phyloP scores from a whole-genome alignment of 23 tunicate species.

The Oikopleura albicans region DNA sequence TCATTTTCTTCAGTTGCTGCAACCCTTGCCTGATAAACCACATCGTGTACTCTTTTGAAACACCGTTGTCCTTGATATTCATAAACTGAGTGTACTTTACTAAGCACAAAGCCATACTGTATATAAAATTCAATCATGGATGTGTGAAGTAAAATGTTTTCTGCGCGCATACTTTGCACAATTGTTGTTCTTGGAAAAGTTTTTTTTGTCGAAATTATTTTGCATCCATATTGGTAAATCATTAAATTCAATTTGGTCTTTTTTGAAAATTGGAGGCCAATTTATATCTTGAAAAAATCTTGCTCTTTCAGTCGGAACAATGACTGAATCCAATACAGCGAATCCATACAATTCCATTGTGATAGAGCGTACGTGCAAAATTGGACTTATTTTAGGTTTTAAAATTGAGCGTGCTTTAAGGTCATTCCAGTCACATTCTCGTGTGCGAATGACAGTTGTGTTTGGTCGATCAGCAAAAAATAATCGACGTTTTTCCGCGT shows the following conservation, averaged over 20 bases:
- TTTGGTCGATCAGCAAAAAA: too few species aligned
- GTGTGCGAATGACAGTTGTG: not conserved
- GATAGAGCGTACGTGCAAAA: not conserved
- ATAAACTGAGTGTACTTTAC: not conserved
- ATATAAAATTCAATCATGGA: not conserved
- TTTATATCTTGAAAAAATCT: not conserved
- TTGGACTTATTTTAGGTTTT: not conserved
- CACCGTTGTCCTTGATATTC: not conserved
- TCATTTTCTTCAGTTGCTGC: not conserved
- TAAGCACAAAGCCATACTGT: not conserved
- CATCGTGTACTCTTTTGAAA: not conserved
- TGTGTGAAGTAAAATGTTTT: not conserved
- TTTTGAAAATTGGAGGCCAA: not conserved
- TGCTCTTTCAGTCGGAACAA: not conserved
- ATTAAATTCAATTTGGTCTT: not conserved
- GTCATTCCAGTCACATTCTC: not conserved
- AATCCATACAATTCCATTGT: not conserved
- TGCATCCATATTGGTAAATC: not conserved
- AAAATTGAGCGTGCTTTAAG: not conserved
- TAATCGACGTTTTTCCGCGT: too few species aligned
- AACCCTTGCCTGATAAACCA: not conserved
- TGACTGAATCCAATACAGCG: not conserved
- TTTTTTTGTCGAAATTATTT: not conserved
- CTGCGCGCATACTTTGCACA: not conserved
- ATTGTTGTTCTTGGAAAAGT: not conserved